These are phyloP conservation scores for Nibea coibor DNA, from an alignment of 2,113 vertebrate genomes.

Conservation along the genomic window DNA sequence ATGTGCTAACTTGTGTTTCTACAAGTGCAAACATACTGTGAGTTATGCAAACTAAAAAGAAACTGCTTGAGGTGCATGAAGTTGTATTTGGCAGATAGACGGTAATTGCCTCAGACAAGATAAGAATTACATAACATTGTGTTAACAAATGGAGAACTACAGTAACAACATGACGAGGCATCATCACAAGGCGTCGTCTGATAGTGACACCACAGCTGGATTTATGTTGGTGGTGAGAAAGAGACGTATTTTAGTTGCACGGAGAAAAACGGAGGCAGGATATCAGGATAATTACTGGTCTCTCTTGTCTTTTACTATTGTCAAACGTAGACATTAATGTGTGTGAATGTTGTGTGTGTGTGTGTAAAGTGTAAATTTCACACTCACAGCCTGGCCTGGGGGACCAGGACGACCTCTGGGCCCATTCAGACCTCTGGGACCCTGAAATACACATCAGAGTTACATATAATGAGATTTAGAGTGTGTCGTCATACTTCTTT, in stretches of 20 bases:
- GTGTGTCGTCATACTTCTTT: not conserved
- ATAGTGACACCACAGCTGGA: constrained; percentile 6
- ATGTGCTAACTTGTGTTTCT: constrained; percentile 18
- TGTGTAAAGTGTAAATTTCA: constrained; percentile 26
- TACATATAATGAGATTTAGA: not conserved
- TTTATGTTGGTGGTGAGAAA: constrained; percentile 10
- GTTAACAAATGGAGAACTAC: constrained; percentile 42
- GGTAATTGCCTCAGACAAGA: constrained; percentile 29
- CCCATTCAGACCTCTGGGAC: constrained; percentile 87
- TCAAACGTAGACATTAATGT: not conserved
- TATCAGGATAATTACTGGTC: not conserved
- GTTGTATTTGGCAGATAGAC: constrained; percentile 29
- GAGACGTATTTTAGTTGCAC: not conserved
- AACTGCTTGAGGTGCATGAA: constrained; percentile 26
- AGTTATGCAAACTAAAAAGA: constrained; percentile 16
- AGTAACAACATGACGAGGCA: constrained; percentile 1
- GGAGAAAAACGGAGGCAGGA: not conserved
- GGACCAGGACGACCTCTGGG: constrained; percentile 85
- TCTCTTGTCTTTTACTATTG: not conserved
- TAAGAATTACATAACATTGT: constrained; percentile 39
- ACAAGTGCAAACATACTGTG: constrained; percentile 15
- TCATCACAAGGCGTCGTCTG: constrained; percentile 7
- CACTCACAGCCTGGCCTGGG: constrained; percentile 84
- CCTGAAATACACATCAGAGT: constrained; percentile 71
- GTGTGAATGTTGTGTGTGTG: constrained; percentile 2